phyloP scores from a whole-genome alignment of 2,113 vertebrate genomes.

The Elaphurus davidianus region DNA sequence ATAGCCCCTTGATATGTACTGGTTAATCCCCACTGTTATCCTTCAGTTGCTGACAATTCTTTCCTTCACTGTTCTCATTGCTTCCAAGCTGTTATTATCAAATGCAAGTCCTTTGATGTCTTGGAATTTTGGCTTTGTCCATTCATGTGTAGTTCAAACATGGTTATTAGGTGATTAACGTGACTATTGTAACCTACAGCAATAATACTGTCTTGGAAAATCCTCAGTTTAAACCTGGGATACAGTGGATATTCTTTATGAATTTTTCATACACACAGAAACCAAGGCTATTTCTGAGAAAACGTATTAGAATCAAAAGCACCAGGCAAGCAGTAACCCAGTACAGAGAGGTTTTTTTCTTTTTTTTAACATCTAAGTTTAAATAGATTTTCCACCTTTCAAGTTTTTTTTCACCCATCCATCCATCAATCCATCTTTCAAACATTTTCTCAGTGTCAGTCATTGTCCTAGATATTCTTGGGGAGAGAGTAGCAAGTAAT shows the following conservation, averaged over 20 bases:
- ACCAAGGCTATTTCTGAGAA: neutral
- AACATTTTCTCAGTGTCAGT: neutral
- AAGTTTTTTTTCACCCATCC: neutral
- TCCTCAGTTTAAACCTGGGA: constrained; percentile 32
- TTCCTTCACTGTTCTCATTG: constrained; percentile 22
- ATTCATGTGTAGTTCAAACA: constrained; percentile 55
- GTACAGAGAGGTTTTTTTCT: neutral
- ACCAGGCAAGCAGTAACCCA: neutral
- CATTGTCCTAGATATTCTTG: neutral
- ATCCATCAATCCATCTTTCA: neutral
- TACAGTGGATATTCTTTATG: neutral
- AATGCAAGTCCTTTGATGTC: constrained; percentile 48
- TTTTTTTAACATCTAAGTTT: neutral
- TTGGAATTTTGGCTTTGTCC: constrained; percentile 51
- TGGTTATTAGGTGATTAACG: constrained; percentile 37
- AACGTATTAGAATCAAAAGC: constrained; percentile 11
- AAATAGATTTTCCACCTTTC: neutral
- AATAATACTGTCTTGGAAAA: constrained; percentile 41
- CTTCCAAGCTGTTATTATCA: constrained; percentile 46
- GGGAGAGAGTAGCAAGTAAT: neutral
- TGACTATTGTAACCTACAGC: constrained; percentile 9
- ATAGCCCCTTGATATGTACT: neutral
- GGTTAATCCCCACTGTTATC: constrained; percentile 13
- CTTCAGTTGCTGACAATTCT: constrained; percentile 10
- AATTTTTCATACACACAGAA: constrained; percentile 24